Base-by-base conservation (phyloP, 2,888 invertebrate species). In the Macrostomum cliftonense region DNA sequence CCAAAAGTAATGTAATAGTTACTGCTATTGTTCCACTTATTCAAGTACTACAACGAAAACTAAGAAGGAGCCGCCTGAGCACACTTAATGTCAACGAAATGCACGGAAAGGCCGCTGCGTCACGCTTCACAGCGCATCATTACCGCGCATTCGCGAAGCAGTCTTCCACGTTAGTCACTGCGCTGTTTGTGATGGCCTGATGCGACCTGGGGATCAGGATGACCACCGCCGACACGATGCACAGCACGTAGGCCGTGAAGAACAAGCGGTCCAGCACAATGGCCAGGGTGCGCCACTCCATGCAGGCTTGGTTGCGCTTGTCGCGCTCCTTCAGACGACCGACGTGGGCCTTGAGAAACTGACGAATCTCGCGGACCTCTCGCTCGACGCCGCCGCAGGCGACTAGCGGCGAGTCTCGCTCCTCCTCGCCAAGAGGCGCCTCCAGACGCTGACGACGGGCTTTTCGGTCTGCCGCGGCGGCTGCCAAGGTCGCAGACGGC, bases 241-340 rank as follows among this genome's bases (percentile, higher is more conserved):
- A 28, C 19, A 36, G 20, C n/a, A 51, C 16, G 39, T 51, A 51
- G 13, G 52, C 16, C 1, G 45, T 20, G 40, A 51, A 51, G 45
- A 51, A 51, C 13, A 51, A 20, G 20, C 51, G 14, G 38, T 51
- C 51, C 19, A 51, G 52, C 12, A 51, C 51, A 7, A 51, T 19
- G 16, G 51, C 51, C 16, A 52, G 14, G 12, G 51, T 51, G 37
- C 51, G 53, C 51, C 51, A 51, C 43, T 51, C 52, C 51, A 53
- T 51, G 21, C 45, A 37, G 14, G 52, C 45, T 16, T 40, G 36
- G 40, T 51, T 53, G 16, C 37, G 37, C 14, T 39, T 20, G n/a
- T 47, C 44, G n/a, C 38, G 44, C 14, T 37, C 44, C 21, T 51
- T 53, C 28, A 52, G 51, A 2, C 51, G 43, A n/a, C 43, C 37